Evolutionary conservation across 2,888 invertebrate genomes (phyloP).

Genomic region (Ochropacha duplaris): DNA sequence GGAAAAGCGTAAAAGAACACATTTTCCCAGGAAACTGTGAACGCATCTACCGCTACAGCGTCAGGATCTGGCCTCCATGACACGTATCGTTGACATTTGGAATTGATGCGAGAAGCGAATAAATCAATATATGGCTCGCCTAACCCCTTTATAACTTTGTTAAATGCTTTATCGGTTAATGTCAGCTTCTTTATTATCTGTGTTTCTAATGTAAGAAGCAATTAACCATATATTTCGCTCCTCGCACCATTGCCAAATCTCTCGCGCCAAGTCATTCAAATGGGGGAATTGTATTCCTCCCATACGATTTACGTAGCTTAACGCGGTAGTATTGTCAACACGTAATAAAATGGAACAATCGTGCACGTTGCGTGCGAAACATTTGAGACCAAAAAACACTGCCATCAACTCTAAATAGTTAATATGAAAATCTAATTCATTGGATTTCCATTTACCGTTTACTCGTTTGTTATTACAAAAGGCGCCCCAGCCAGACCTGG

Average conservation of each 20-base stretch:
- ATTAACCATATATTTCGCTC: background rate
- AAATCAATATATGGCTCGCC: constrained; percentile 9
- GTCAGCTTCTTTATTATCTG: constrained; percentile 3
- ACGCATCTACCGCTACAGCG: constrained; percentile 7
- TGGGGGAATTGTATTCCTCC: background rate
- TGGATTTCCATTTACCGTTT: background rate
- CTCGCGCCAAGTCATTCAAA: too few species aligned
- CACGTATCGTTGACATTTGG: constrained; percentile 11
- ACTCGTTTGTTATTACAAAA: background rate
- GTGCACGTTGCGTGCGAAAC: too few species aligned
- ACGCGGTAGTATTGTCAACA: too few species aligned
- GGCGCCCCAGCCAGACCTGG: background rate
- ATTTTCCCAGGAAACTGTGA: constrained; percentile 3
- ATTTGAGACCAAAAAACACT: too few species aligned
- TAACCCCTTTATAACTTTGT: background rate
- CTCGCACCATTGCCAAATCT: too few species aligned
- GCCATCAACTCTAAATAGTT: too few species aligned
- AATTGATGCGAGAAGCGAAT: constrained; percentile 13
- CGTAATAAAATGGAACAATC: too few species aligned
- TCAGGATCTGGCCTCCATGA: constrained; percentile 15
- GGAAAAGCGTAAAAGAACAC: constrained; percentile 9
- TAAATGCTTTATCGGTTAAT: background rate
- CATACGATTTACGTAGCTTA: background rate
- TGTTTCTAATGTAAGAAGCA: background rate
- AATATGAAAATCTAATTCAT: too few species aligned